Evolutionary conservation across 2,113 vertebrate species (phyloP).

Genomic region (Nicator chloris): DNA sequence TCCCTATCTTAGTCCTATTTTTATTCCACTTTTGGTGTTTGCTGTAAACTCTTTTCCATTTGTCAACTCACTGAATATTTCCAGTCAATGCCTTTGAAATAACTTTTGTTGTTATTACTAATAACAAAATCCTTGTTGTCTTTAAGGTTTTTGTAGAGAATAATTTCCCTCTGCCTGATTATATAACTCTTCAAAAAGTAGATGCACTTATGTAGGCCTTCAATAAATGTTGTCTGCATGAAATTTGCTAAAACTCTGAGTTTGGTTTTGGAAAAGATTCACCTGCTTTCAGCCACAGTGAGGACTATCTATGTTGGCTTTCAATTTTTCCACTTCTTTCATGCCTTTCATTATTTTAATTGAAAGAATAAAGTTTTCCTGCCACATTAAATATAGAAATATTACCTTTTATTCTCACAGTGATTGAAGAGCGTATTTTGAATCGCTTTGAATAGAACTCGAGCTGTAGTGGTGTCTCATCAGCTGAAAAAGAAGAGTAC

Average conservation of each 20-base stretch:
- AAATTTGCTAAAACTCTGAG: not conserved
- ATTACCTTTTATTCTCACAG: not conserved
- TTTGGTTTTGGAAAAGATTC: not conserved
- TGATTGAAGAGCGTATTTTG: not conserved
- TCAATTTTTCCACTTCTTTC: not conserved
- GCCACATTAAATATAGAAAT: not conserved
- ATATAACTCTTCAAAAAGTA: not conserved
- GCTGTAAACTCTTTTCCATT: not conserved
- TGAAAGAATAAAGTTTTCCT: not conserved
- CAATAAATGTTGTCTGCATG: not conserved
- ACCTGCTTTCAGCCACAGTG: not conserved
- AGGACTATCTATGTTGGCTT: not conserved
- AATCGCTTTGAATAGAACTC: not conserved
- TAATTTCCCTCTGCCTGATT: not conserved
- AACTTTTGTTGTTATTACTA: not conserved
- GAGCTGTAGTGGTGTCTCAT: not conserved
- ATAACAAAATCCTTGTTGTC: not conserved
- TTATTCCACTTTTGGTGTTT: not conserved
- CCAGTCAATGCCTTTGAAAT: not conserved
- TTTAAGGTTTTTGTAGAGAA: not conserved
- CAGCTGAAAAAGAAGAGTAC: not conserved
- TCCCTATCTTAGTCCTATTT: not conserved
- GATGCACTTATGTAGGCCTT: not conserved
- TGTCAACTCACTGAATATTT: not conserved
- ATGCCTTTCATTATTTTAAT: not conserved